Conservation (phyloP, 1,140 invertebrate genomes). For the Dendroctonus valens region DNA sequence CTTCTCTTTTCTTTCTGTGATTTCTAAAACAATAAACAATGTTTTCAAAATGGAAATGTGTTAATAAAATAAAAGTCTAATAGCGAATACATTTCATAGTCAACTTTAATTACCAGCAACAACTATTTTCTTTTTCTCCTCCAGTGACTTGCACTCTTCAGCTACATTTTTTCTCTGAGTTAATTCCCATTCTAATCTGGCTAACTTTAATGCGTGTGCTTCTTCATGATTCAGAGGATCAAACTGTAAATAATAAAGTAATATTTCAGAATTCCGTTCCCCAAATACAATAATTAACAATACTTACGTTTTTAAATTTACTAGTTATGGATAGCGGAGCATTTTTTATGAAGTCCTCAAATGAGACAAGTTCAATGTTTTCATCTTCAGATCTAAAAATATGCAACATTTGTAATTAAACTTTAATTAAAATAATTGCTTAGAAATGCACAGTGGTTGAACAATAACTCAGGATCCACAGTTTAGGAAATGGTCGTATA, state of each 20-base stretch:
- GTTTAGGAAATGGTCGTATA: no score
- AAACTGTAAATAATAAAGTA: slow-evolving; percentile 33
- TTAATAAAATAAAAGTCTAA: background rate
- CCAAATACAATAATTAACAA: background rate
- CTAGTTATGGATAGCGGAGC: slow-evolving; percentile 63
- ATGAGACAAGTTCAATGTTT: slow-evolving; percentile 81
- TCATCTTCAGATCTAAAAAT: slow-evolving; percentile 84
- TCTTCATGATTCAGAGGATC: slow-evolving; percentile 35
- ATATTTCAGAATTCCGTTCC: background rate
- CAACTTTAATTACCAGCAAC: slow-evolving; percentile 43
- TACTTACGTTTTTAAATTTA: slow-evolving; percentile 42
- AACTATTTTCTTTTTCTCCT: slow-evolving; percentile 69
- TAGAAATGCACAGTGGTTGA: no score
- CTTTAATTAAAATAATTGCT: background rate
- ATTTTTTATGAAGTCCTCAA: slow-evolving; percentile 82
- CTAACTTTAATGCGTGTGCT: slow-evolving; percentile 77
- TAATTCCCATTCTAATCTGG: slow-evolving; percentile 88
- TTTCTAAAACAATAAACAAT: slow-evolving; percentile 55
- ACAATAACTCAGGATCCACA: no score
- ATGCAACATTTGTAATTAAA: background rate
- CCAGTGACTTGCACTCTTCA: slow-evolving; percentile 71
- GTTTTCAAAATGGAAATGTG: no score
- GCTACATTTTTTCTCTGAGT: slow-evolving; percentile 84
- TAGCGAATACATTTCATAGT: background rate
- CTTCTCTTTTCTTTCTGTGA: slow-evolving; percentile 75